These are phyloP conservation scores for Calyptomena viridis DNA, from an alignment of 2,113 vertebrate genomes.

Conservation along the genomic window DNA sequence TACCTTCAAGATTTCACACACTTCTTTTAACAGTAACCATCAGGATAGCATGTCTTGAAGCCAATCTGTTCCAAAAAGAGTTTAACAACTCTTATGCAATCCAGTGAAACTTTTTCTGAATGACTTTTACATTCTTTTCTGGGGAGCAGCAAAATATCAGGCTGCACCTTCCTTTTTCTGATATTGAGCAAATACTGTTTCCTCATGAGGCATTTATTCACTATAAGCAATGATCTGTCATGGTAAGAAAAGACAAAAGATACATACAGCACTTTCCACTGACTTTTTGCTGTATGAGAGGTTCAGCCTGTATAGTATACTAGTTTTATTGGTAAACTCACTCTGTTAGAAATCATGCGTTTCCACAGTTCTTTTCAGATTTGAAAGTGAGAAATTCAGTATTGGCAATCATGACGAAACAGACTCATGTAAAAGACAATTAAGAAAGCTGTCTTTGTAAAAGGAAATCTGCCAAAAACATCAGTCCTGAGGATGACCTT, in stretches of 20 bases:
- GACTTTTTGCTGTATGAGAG: neutral
- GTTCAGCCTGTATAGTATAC: neutral
- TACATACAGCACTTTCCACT: neutral
- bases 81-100: neutral
- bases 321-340: neutral
- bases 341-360: neutral
- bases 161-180: neutral
- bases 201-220: neutral
- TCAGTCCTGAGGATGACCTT: neutral
- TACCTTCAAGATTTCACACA: neutral
- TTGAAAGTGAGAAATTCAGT: neutral
- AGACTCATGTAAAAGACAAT: neutral
- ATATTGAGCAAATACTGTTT: neutral
- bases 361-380: neutral
- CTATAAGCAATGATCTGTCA: neutral
- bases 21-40: neutral
- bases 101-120: neutral
- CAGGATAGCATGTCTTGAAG: neutral
- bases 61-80: neutral
- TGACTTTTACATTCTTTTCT: neutral
- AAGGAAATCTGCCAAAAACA: neutral
- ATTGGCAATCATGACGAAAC: neutral
- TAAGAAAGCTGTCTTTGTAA: neutral
- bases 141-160: neutral
- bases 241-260: neutral